Conservation (phyloP, 2,113 vertebrate genomes). For the Euleptes europaea region DNA sequence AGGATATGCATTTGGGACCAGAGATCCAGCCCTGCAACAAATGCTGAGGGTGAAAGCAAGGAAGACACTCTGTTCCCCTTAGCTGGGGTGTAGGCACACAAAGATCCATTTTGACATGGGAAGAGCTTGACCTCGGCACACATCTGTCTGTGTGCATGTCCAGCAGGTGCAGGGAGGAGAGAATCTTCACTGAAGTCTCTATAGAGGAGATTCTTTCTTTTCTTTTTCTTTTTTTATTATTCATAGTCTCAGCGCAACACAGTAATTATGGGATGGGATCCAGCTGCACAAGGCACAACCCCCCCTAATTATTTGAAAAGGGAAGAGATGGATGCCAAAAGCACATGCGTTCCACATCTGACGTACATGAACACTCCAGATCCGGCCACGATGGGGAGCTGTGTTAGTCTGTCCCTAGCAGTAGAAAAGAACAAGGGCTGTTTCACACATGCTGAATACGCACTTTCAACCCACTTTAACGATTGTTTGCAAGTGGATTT, state of each 20-base stretch:
- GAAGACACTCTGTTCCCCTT: neutral
- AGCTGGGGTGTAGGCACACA: neutral
- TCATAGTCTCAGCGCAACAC: conserved; percentile 33
- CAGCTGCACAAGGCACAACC: conserved; percentile 37
- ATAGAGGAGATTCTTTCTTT: neutral
- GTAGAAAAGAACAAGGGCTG: no score
- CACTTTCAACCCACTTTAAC: no score
- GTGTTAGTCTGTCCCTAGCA: no score
- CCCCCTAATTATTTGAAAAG: neutral
- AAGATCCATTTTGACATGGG: neutral
- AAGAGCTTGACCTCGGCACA: neutral
- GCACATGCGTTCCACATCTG: neutral
- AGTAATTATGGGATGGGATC: conserved; percentile 50
- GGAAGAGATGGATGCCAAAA: conserved; percentile 18
- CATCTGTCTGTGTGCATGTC: neutral
- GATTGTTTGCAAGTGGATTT: no score
- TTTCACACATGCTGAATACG: no score
- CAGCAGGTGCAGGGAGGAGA: conserved; percentile 44
- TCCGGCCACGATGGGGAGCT: no score
- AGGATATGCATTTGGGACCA: neutral
- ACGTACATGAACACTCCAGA: rapidly evolving
- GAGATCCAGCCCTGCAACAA: neutral
- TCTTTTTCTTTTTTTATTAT: conserved; percentile 17
- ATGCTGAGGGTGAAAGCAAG: rapidly evolving
- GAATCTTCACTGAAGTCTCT: neutral